phyloP scores from a whole-genome alignment of 2,888 invertebrate species.

The Ormyrus nitidulus region DNA sequence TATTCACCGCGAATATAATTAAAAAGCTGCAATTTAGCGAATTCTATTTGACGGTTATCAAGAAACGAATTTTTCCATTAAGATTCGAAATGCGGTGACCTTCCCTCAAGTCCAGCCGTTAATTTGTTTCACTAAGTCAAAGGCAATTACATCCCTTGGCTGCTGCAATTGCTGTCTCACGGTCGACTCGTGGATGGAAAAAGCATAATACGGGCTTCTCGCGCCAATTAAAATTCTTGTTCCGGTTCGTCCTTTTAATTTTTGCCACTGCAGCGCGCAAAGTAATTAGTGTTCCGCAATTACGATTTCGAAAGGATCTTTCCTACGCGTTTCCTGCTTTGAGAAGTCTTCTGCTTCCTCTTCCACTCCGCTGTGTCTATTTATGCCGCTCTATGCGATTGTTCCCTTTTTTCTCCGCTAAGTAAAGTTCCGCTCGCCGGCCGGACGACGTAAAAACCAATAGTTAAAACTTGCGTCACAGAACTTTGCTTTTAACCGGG shows the following conservation, averaged over 20 bases:
- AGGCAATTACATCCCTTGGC: slow-evolving; percentile 10
- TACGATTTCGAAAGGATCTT: not conserved
- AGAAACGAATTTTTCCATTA: not conserved
- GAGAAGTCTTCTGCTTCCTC: not conserved
- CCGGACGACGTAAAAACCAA: too few relatives aligned
- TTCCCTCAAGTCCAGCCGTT: not conserved
- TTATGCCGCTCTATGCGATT: too few relatives aligned
- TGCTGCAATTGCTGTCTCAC: slow-evolving; percentile 1
- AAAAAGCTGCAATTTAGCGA: too few relatives aligned
- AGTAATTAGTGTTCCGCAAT: slow-evolving; percentile 10
- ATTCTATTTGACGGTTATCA: too few relatives aligned
- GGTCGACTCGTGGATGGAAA: slow-evolving; percentile 8
- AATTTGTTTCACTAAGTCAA: slow-evolving; percentile 36
- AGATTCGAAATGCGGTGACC: not conserved
- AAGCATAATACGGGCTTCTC: slow-evolving; percentile 21
- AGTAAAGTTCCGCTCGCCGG: too few relatives aligned
- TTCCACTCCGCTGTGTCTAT: not conserved
- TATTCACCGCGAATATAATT: too few relatives aligned
- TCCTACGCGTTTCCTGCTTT: not conserved
- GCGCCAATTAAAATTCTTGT: slow-evolving; percentile 41
- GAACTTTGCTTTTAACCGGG: too few relatives aligned
- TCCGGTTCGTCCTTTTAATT: not conserved
- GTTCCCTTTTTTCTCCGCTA: not conserved
- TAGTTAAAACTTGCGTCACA: too few relatives aligned
- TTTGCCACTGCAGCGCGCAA: not conserved